Percentiles rank a stretch among this genome's conserved stretches.
Evolutionary conservation across 2,113 vertebrate genomes (phyloP).

Genomic region (Galemys pyrenaicus): DNA sequence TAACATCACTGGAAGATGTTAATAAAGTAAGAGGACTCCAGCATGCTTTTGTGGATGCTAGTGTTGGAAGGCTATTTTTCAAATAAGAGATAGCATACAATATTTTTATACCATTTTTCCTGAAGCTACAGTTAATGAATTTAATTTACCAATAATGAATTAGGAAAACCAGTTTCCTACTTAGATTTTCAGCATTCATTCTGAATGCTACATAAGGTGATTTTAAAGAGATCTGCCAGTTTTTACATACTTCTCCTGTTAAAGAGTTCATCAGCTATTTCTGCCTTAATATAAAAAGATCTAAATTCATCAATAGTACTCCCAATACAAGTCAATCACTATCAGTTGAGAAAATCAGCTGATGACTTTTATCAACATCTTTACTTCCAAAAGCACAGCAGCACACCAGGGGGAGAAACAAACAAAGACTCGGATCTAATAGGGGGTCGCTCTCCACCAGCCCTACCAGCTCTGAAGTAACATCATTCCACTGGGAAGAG

Average conservation of each 20-base stretch:
- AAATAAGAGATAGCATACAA: neutral
- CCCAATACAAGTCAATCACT: neutral
- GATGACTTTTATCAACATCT: neutral
- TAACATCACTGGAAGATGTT: neutral
- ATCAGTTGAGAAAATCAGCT: neutral
- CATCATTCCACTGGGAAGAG: neutral
- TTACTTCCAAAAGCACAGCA: neutral
- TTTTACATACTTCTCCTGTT: neutral
- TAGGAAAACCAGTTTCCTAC: slow-evolving; percentile 24
- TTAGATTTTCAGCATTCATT: neutral
- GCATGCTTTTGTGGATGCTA: neutral
- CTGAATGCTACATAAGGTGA: neutral
- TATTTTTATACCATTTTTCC: neutral
- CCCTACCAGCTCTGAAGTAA: neutral
- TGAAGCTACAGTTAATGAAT: neutral
- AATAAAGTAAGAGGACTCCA: neutral
- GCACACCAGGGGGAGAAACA: neutral
- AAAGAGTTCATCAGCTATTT: neutral
- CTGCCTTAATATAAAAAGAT: neutral
- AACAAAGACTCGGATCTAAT: neutral
- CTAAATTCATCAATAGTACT: neutral
- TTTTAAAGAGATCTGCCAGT: slow-evolving; percentile 11
- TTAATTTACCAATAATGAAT: neutral
- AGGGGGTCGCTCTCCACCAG: neutral
- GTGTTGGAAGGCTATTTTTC: neutral